Percentiles rank a stretch among this genome's conserved stretches.
Conservation (phyloP, 2,797 vertebrate genomes). For the Geotrypetes seraphini region DNA sequence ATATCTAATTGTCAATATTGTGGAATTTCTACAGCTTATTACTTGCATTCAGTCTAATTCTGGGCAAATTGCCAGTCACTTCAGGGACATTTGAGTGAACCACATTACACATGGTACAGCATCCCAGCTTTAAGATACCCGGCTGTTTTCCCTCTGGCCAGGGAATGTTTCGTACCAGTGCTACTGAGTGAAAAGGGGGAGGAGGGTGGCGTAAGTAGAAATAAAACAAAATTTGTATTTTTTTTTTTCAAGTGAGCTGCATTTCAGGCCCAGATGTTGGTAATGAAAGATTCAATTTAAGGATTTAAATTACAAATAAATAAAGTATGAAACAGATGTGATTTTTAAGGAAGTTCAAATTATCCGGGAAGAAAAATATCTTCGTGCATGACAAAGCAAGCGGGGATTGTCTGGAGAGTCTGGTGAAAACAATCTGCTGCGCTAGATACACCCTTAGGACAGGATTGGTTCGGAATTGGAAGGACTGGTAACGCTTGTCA, state of each 20-base stretch:
- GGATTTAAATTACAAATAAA: constrained; percentile 84
- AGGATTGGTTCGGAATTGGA: constrained; percentile 70
- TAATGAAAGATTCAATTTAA: constrained; percentile 80
- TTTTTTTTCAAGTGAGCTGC: constrained; percentile 78
- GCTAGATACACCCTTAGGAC: constrained; percentile 71
- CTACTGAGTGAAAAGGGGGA: constrained; percentile 44
- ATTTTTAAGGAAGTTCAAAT: constrained; percentile 83
- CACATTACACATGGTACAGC: constrained; percentile 68
- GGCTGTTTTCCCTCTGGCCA: constrained; percentile 78
- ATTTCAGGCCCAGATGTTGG: constrained; percentile 77
- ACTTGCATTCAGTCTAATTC: constrained; percentile 80
- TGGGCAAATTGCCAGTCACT: constrained; percentile 80
- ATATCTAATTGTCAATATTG: constrained; percentile 81
- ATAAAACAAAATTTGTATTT: constrained; percentile 80
- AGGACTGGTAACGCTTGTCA: constrained; percentile 78
- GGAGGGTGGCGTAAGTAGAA: constrained; percentile 57
- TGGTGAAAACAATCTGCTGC: constrained; percentile 76
- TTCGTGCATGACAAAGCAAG: constrained; percentile 74
- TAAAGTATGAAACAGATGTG: constrained; percentile 84
- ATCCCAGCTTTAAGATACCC: constrained; percentile 75
- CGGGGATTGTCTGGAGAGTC: constrained; percentile 71
- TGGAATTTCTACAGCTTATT: constrained; percentile 78
- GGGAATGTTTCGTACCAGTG: constrained; percentile 68
- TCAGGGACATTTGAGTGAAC: constrained; percentile 76
- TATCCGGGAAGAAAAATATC: constrained; percentile 78